Conservation (phyloP, 2,797 vertebrate genomes). For the Chelon auratus region DNA sequence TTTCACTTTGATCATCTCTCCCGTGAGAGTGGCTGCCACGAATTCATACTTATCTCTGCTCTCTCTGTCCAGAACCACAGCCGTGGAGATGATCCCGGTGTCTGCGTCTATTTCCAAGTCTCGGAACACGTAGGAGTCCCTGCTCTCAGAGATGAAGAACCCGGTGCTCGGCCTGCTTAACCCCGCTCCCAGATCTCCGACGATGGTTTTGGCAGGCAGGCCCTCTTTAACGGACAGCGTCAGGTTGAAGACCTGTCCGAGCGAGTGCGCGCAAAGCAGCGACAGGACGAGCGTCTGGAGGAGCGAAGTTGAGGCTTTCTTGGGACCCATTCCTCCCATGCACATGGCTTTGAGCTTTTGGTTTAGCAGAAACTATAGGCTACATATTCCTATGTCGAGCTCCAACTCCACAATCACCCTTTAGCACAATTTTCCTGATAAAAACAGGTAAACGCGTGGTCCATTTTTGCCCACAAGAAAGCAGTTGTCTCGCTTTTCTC, state of each 20-base stretch:
- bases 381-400: slow-evolving; percentile 39
- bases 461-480: slow-evolving; percentile 27
- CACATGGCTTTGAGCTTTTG: slow-evolving; percentile 13
- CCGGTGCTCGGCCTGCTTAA: slow-evolving; percentile 83
- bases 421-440: slow-evolving; percentile 9
- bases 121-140: slow-evolving; percentile 90
- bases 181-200: slow-evolving; percentile 89
- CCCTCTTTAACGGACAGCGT: slow-evolving; percentile 90
- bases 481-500: slow-evolving; percentile 14
- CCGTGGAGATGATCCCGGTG: slow-evolving; percentile 92
- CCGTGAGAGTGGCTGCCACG: slow-evolving; percentile 89
- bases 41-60: slow-evolving; percentile 88
- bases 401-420: slow-evolving; percentile 7
- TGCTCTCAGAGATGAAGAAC: slow-evolving; percentile 92
- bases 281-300: slow-evolving; percentile 49
- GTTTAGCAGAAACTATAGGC: background rate
- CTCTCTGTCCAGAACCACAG: slow-evolving; percentile 90
- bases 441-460: background rate
- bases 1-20: slow-evolving; percentile 90
- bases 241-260: slow-evolving; percentile 87
- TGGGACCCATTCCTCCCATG: slow-evolving; percentile 54
- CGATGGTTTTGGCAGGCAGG: slow-evolving; percentile 88
- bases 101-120: slow-evolving; percentile 91
- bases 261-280: slow-evolving; percentile 62
- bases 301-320: slow-evolving; percentile 17